Percentiles rank a stretch among this genome's conserved stretches.
Evolutionary conservation across 2,888 invertebrate species (phyloP).

Genomic region (Omphaloscelis lunosa): DNA sequence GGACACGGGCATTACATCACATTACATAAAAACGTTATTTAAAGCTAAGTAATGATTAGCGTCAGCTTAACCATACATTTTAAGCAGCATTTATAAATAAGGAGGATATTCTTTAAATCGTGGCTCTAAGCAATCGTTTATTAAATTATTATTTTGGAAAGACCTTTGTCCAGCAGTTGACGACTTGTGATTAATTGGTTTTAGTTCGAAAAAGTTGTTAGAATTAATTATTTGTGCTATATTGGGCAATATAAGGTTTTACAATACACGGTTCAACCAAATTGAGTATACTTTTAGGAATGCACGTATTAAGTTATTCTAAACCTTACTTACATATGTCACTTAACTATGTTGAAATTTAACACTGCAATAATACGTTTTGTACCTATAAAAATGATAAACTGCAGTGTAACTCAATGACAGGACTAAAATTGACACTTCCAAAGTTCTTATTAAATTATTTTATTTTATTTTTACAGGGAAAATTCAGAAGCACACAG

Average conservation of each 20-base stretch:
- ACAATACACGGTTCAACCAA: background rate
- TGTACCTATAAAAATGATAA: background rate
- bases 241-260: background rate
- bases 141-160: background rate
- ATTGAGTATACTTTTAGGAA: background rate
- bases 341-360: background rate
- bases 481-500: conserved; percentile 94
- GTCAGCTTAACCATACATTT: background rate
- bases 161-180: background rate
- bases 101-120: too few relatives aligned
- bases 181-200: background rate
- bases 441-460: background rate
- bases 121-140: background rate
- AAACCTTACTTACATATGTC: background rate
- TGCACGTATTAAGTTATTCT: background rate
- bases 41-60: background rate
- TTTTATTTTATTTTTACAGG: conserved; percentile 83
- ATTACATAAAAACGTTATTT: background rate
- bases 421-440: background rate
- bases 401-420: background rate
- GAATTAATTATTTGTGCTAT: background rate
- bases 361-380: background rate
- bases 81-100: background rate
- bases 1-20: too few relatives aligned
- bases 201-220: background rate